Percentiles rank a stretch among this genome's conserved stretches.
Conservation (phyloP, 2,797 vertebrate genomes). For the Xenops minutus region DNA sequence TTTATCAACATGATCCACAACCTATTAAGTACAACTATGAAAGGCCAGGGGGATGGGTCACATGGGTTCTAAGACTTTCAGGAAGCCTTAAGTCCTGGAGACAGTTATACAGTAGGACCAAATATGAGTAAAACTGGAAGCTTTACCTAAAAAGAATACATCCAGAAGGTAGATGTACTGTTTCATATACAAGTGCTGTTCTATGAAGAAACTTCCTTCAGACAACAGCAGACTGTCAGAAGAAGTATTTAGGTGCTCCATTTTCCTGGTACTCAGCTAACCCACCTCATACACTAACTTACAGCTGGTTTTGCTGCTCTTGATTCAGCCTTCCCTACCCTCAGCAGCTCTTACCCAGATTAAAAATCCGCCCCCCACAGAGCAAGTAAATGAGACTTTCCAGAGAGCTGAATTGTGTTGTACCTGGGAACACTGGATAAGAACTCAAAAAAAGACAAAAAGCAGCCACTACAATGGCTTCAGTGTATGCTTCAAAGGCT, state of each 20-base stretch:
- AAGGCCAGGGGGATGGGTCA: not conserved
- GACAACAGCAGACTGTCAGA: not conserved
- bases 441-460: not conserved
- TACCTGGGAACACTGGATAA: not conserved
- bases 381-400: not conserved
- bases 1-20: not conserved
- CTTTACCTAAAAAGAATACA: not conserved
- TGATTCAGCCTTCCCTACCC: not conserved
- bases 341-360: not conserved
- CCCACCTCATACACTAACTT: not conserved
- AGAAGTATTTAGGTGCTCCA: not conserved
- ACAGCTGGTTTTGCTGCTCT: not conserved
- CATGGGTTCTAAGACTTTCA: not conserved
- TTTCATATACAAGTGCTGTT: fast-evolving
- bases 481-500: not conserved
- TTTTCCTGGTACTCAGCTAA: not conserved
- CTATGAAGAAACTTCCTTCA: not conserved
- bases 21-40: not conserved
- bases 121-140: fast-evolving
- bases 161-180: not conserved
- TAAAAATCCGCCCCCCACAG: not conserved
- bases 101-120: not conserved
- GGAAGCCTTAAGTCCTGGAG: not conserved
- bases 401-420: not conserved
- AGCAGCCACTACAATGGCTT: not conserved